These are phyloP conservation scores for Eurytoma adleriae DNA, from an alignment of 2,888 invertebrate species.

Conservation along the genomic window DNA sequence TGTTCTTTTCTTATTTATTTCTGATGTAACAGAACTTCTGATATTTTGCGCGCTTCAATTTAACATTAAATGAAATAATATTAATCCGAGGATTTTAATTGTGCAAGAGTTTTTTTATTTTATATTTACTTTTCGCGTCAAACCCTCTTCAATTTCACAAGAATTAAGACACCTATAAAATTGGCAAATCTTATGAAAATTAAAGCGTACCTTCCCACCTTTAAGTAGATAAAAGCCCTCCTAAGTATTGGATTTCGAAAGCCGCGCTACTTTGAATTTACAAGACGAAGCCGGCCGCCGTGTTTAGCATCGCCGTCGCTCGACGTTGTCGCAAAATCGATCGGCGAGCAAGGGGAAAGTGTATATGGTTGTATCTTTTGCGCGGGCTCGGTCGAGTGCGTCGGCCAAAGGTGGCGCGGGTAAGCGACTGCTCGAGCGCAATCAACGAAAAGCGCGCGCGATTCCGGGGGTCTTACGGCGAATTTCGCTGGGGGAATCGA, in stretches of 20 bases:
- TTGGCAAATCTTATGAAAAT: neutral
- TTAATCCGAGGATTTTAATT: no score
- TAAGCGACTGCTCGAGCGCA: slow-evolving; percentile 16
- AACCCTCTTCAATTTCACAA: neutral
- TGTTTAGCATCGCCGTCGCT: no score
- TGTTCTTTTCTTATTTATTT: no score
- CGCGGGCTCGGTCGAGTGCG: neutral
- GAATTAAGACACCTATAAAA: neutral
- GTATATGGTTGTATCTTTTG: neutral
- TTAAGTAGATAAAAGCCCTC: slow-evolving; percentile 38
- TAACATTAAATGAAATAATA: no score
- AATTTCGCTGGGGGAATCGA: neutral
- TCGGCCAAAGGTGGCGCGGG: neutral
- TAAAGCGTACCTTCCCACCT: neutral
- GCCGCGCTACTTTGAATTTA: slow-evolving; percentile 1
- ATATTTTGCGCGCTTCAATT: no score
- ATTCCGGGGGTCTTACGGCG: slow-evolving; percentile 19
- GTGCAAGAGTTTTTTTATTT: no score
- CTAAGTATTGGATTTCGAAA: slow-evolving; percentile 15
- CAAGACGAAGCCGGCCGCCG: neutral
- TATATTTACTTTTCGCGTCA: no score
- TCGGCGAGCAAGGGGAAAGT: neutral
- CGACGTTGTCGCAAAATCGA: slow-evolving; percentile 23
- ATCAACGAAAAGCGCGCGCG: slow-evolving; percentile 14
- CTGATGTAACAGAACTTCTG: no score